Evolutionary conservation across 2,888 invertebrate genomes (phyloP), one percentile per base, ranked within the genome.

Genomic region (Lissocephala sabroskyi): DNA sequence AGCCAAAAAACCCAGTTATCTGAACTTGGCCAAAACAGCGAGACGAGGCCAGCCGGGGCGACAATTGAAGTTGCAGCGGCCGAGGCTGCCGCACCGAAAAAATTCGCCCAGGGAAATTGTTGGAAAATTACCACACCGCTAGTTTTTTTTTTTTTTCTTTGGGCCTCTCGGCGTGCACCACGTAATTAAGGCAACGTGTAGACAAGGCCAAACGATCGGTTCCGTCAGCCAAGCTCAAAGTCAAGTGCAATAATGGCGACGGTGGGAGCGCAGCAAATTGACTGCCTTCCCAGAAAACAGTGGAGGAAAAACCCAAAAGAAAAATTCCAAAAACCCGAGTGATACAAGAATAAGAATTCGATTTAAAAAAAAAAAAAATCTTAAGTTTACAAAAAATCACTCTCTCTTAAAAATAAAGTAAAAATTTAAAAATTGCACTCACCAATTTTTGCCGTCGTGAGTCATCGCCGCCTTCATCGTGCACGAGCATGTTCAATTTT

Each of bases 151-250:
- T 18, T 17, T 37, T 17, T 19, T 19, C n/a, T 37, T 41, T 26
- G 13, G 9, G 28, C 2, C 28, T 40, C 19, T 11, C 2, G 11
- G 18, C 16, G 41, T 13, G 46, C 49, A 59, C 41, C 61, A 66
- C 66, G 66, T 68, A 68, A 68, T 68, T 74, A 68, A 75, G 57
- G 52, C 59, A 56, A 70, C 75, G 75, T 74, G 68, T 66, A 75
- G 75, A 68, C 75, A 13, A 35, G 35, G 35, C 35, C 62, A n/a
- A 52, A 33, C 43, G 54, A 50, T 49, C 28, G 9, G 17, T 48
- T 51, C 43, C 48, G 51, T 55, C 41, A 52, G 49, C 42, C 9
- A 50, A 29, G 39, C 35, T 42, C 40, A 40, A 32, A 53, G 53
- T 53, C 56, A 57, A 57, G 56, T 57, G 56, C 45, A 46, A 48